Base-by-base conservation (phyloP, 2,113 vertebrate species). In the Brachionichthys hirsutus region DNA sequence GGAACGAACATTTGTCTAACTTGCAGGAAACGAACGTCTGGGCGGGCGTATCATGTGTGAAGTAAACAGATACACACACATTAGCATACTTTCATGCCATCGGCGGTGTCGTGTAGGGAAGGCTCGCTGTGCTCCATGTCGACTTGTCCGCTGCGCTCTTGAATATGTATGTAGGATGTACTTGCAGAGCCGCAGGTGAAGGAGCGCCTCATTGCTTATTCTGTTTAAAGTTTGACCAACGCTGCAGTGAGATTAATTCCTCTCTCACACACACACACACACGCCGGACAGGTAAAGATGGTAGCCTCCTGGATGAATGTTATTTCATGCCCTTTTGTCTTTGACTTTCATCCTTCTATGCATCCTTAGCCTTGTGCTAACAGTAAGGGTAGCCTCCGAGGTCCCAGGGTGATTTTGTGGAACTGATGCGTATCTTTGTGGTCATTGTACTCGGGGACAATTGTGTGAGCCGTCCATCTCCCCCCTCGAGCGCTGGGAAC, bases 201-300 rank as follows among this genome's bases (percentile, higher is more conserved):
- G 2, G 12, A 54, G 49, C 20, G 12, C 13, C 66, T 65, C 20
- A 54, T 65, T 58, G 11, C 36, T 34, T 41, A 64, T 77, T 85
- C 72, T 35, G 62, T 68, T 64, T 78, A 12, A 72, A 78, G 57
- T 76, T 63, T 66, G 74, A 75, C 58, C 60, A 46, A 11, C 22
- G 8, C 56, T 34, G 57, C 58, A 22, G 49, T 4, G n/a, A 0
- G n/a, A 55, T 63, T 62, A 62, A 43, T 46, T 51, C 48, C 24
- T 59, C 57, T 45, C 43, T n/a, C 22, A 10, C 53, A 13, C 58
- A 58, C 43, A 62, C 43, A 17, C 22, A 10, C 53, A 13, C 58
- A 58, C 43, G 65, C 19, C 42, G 43, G 47, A 34, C 52, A 1
- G 8, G 38, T 34, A 18, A 60, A 70, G 49, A 73, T 38, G 66